phyloP scores from a whole-genome alignment of 2,113 vertebrate genomes.

The Alligator sinensis region DNA sequence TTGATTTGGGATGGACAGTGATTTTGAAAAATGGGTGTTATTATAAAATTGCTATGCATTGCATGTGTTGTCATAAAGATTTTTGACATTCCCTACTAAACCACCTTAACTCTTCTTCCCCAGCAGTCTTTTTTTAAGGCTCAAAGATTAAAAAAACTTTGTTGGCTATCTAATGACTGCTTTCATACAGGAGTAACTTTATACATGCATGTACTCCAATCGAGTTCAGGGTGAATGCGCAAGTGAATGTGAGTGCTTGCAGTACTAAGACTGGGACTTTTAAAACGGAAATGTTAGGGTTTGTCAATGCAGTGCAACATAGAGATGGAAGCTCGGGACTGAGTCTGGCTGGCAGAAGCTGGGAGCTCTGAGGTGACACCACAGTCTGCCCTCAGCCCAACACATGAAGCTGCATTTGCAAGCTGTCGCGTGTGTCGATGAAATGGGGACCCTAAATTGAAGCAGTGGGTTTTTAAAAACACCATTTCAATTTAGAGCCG shows the following conservation, averaged over 20 bases:
- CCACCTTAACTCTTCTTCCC: neutral
- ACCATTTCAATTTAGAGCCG: too few relatives aligned
- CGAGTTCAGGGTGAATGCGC: neutral
- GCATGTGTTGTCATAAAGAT: rapidly evolving
- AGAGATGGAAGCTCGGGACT: neutral
- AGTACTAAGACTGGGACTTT: neutral
- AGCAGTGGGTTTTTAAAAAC: too few relatives aligned
- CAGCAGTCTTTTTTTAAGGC: slow-evolving; percentile 5
- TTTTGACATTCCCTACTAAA: slow-evolving; percentile 6
- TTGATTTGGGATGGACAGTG: neutral
- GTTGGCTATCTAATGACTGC: neutral
- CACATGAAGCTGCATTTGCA: too few relatives aligned
- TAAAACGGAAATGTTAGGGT: neutral
- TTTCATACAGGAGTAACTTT: neutral
- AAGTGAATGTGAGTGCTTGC: neutral
- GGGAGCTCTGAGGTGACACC: neutral
- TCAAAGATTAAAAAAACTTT: slow-evolving; percentile 1
- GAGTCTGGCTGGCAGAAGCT: neutral
- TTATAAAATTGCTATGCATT: slow-evolving; percentile 15
- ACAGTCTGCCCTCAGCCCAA: neutral
- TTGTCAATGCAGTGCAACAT: neutral
- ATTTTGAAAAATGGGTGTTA: neutral
- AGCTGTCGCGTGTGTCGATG: too few relatives aligned
- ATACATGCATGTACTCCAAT: neutral
- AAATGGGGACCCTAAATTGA: too few relatives aligned